Percentiles rank a stretch among this genome's conserved stretches.
Conservation (phyloP, 2,888 invertebrate species). For the Myathropa florea region DNA sequence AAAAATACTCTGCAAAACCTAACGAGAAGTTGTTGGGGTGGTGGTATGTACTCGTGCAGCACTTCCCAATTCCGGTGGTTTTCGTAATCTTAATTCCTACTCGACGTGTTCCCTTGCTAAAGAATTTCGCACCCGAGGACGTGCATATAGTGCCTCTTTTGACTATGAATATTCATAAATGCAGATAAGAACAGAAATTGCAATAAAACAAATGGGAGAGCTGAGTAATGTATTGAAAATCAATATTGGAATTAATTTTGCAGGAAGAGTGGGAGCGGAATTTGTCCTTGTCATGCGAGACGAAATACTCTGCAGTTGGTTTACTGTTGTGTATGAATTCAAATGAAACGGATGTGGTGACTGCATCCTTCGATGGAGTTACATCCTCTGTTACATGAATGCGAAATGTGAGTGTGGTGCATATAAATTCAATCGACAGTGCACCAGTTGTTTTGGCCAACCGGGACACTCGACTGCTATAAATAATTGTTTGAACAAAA, state of each 20-base stretch:
- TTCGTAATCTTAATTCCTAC: conserved; percentile 54
- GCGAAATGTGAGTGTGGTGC: conserved; percentile 60
- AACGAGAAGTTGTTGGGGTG: background rate
- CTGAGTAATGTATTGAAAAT: conserved; percentile 71
- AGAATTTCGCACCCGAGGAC: conserved; percentile 39
- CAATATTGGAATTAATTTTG: conserved; percentile 71
- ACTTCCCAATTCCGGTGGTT: conserved; percentile 44
- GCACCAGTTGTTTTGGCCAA: conserved; percentile 60
- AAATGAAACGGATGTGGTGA: conserved; percentile 71
- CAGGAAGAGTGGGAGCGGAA: conserved; percentile 69
- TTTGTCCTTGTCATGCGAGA: conserved; percentile 70
- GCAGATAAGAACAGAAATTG: conserved; percentile 71
- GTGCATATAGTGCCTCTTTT: conserved; percentile 51
- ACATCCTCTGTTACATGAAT: conserved; percentile 65
- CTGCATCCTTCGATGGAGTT: conserved; percentile 70
- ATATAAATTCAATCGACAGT: conserved; percentile 64
- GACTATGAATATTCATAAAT: conserved; percentile 70
- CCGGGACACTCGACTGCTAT: conserved; percentile 59
- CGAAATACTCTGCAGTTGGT: conserved; percentile 67
- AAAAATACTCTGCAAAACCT: background rate
- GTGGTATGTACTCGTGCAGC: background rate
- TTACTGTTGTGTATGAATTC: conserved; percentile 67
- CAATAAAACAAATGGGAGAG: conserved; percentile 67
- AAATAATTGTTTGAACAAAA: conserved; percentile 71
- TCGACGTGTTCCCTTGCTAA: conserved; percentile 38